phyloP scores from a whole-genome alignment of 2,797 vertebrate species.

The Antennarius maculatus region DNA sequence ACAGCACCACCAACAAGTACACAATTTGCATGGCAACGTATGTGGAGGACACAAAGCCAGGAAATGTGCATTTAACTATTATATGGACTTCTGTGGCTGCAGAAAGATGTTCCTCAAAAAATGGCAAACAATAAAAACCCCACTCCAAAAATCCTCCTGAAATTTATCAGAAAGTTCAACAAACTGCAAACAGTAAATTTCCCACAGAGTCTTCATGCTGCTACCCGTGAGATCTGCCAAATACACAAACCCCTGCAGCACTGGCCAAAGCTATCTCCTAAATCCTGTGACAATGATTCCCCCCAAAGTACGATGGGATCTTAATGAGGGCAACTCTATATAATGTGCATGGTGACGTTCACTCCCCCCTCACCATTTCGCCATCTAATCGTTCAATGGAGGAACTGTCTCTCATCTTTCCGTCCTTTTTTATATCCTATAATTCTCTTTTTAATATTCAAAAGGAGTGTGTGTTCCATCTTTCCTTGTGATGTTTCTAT shows the following conservation, averaged over 20 bases:
- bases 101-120: conserved; percentile 25
- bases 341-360: conserved; percentile 58
- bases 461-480: conserved; percentile 71
- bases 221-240: conserved; percentile 46
- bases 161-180: conserved; percentile 29
- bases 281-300: conserved; percentile 59
- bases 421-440: conserved; percentile 41
- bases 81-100: neutral
- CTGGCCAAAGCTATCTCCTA: conserved; percentile 45
- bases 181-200: conserved; percentile 35
- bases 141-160: conserved; percentile 32
- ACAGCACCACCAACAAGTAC: conserved; percentile 61
- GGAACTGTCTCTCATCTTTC: conserved; percentile 65
- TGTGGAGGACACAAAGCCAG: neutral
- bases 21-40: conserved; percentile 56
- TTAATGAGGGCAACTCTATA: conserved; percentile 66
- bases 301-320: conserved; percentile 61
- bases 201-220: conserved; percentile 51
- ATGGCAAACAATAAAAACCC: conserved; percentile 13
- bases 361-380: conserved; percentile 55
- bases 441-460: conserved; percentile 77
- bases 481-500: conserved; percentile 75
- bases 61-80: conserved; percentile 2
- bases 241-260: conserved; percentile 58
- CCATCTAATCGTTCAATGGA: conserved; percentile 55